Evolutionary conservation across 2,113 vertebrate species (phyloP).

Genomic region (Myrmecobius fasciatus): DNA sequence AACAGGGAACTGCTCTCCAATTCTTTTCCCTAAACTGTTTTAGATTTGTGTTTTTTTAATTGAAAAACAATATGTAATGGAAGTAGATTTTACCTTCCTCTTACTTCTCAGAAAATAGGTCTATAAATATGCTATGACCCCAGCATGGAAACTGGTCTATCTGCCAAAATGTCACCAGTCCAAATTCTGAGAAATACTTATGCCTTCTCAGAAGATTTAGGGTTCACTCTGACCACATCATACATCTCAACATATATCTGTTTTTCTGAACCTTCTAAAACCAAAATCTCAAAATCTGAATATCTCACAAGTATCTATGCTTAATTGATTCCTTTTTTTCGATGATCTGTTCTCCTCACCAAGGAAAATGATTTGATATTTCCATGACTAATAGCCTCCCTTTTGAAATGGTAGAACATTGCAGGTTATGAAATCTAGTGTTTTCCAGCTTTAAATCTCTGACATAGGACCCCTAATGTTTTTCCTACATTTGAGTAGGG

Average conservation of each 20-base stretch:
- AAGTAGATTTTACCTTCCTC: slow-evolving; percentile 11
- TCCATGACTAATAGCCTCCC: not conserved
- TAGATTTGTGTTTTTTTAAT: slow-evolving; percentile 6
- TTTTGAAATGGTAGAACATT: not conserved
- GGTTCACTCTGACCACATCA: not conserved
- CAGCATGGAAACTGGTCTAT: not conserved
- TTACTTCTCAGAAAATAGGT: not conserved
- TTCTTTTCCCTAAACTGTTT: not conserved
- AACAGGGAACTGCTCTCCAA: not conserved
- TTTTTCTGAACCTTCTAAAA: not conserved
- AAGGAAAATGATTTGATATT: not conserved
- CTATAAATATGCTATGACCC: not conserved
- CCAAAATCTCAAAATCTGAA: not conserved
- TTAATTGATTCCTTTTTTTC: not conserved
- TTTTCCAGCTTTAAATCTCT: not conserved
- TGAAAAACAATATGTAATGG: slow-evolving; percentile 3
- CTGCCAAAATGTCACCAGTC: not conserved
- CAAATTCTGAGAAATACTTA: not conserved
- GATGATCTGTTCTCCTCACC: not conserved
- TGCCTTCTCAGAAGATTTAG: not conserved
- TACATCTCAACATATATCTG: not conserved
- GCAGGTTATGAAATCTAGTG: not conserved
- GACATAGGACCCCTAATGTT: not conserved
- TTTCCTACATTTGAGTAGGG: not conserved
- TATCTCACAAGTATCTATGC: not conserved